Percentiles rank a stretch among this genome's conserved stretches.
phyloP scores from a whole-genome alignment of 2,888 invertebrate species.

The Alitta virens region DNA sequence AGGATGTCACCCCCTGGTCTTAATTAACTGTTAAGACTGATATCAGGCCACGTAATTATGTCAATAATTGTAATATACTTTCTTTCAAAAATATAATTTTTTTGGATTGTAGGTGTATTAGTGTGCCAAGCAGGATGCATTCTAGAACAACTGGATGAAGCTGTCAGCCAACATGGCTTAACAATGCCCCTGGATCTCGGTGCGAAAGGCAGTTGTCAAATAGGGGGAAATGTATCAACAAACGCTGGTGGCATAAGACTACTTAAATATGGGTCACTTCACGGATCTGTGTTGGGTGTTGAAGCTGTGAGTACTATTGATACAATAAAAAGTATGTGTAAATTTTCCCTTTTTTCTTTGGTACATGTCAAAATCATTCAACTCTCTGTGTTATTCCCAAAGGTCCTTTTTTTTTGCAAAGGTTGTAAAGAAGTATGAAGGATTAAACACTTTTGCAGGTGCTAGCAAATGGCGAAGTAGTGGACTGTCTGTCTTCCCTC shows the following conservation, averaged over 20 bases:
- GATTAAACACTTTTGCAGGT: too few relatives aligned
- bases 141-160: conserved; percentile 78
- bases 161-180: conserved; percentile 70
- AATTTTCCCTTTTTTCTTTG: background rate
- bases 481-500: conserved; percentile 80
- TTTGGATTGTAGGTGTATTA: conserved; percentile 44
- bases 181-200: conserved; percentile 96
- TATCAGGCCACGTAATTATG: too few relatives aligned
- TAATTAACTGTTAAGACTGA: too few relatives aligned
- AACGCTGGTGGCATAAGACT: conserved; percentile 94
- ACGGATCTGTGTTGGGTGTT: conserved; percentile 84
- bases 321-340: too few relatives aligned
- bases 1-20: too few relatives aligned
- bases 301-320: conserved; percentile 72
- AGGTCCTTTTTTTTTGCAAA: too few relatives aligned
- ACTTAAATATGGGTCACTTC: conserved; percentile 92
- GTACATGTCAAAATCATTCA: too few relatives aligned
- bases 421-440: too few relatives aligned
- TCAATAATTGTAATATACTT: too few relatives aligned
- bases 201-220: conserved; percentile 89
- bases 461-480: conserved; percentile 61
- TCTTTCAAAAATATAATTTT: background rate
- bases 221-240: conserved; percentile 94
- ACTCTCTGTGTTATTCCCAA: too few relatives aligned
- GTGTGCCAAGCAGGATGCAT: conserved; percentile 90